phyloP scores from a whole-genome alignment of 2,888 invertebrate species.

The Neoaliturus tenellus region DNA sequence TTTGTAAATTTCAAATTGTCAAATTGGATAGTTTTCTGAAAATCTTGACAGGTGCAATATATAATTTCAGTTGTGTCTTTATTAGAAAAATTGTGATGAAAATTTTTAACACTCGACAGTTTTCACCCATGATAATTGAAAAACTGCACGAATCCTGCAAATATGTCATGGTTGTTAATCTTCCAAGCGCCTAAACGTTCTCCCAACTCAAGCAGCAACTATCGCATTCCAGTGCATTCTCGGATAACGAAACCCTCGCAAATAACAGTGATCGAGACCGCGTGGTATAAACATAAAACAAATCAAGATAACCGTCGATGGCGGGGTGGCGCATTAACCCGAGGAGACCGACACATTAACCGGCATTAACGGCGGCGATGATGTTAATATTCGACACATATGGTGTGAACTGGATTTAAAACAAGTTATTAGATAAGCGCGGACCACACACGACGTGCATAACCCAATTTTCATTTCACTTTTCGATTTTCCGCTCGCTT shows the following conservation, averaged over 20 bases:
- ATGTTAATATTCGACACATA: conserved; percentile 39
- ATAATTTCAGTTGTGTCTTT: too few relatives aligned
- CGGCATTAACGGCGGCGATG: conserved; percentile 12
- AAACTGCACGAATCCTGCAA: too few relatives aligned
- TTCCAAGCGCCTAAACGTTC: too few relatives aligned
- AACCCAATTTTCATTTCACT: conserved; percentile 47
- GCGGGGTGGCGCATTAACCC: conserved; percentile 5
- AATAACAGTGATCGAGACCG: conserved; percentile 19
- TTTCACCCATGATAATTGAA: too few relatives aligned
- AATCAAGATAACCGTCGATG: background rate
- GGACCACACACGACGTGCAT: conserved; percentile 22
- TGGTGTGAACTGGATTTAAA: conserved; percentile 12
- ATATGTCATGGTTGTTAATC: too few relatives aligned
- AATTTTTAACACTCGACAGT: too few relatives aligned
- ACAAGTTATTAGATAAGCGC: conserved; percentile 17
- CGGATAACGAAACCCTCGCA: background rate
- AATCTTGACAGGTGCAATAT: too few relatives aligned
- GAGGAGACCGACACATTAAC: background rate
- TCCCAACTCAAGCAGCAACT: background rate
- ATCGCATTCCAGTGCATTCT: background rate
- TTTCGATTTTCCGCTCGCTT: conserved; percentile 26
- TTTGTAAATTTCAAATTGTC: too few relatives aligned
- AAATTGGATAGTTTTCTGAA: too few relatives aligned
- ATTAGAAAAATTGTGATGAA: too few relatives aligned
- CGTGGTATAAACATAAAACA: conserved; percentile 13